A percentile compares a stretch with the other conserved stretches of the same genome.
Conservation (phyloP, 2,113 vertebrate species). For the Rhadina sibilatrix region DNA sequence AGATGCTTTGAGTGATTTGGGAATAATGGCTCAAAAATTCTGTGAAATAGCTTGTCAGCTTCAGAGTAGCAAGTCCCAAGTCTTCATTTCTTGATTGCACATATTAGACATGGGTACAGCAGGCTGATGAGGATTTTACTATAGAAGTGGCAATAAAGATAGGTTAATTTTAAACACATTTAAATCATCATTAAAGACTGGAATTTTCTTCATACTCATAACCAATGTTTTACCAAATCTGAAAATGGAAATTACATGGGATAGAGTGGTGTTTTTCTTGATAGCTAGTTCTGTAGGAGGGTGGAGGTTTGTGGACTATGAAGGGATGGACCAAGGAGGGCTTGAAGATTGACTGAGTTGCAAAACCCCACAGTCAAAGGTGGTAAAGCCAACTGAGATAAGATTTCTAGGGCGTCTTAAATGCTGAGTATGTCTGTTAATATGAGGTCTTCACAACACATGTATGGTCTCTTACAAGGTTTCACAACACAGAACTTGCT, state of each 20-base stretch:
- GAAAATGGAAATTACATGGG: not conserved
- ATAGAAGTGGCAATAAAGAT: not conserved
- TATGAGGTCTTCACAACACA: not conserved
- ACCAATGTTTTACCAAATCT: not conserved
- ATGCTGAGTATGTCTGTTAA: not conserved
- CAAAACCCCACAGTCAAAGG: not conserved
- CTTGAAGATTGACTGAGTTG: not conserved
- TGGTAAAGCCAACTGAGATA: not conserved
- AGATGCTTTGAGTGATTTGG: not conserved
- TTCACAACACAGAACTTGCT: not conserved
- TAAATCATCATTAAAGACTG: not conserved
- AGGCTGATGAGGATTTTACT: not conserved
- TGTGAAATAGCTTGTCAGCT: not conserved
- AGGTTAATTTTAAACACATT: not conserved
- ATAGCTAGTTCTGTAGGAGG: not conserved
- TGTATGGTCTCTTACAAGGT: not conserved
- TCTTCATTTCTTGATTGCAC: not conserved
- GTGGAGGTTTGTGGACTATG: not conserved
- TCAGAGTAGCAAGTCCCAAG: not conserved
- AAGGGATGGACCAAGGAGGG: not conserved
- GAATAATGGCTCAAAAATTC: not conserved
- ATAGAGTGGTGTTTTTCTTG: not conserved
- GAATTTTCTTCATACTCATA: fast-evolving
- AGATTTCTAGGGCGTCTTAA: not conserved
- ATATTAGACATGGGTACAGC: not conserved